Evolutionary conservation across 1,140 invertebrate species (phyloP), one percentile per base, ranked within the genome.

Genomic region (Nephotettix cincticeps): DNA sequence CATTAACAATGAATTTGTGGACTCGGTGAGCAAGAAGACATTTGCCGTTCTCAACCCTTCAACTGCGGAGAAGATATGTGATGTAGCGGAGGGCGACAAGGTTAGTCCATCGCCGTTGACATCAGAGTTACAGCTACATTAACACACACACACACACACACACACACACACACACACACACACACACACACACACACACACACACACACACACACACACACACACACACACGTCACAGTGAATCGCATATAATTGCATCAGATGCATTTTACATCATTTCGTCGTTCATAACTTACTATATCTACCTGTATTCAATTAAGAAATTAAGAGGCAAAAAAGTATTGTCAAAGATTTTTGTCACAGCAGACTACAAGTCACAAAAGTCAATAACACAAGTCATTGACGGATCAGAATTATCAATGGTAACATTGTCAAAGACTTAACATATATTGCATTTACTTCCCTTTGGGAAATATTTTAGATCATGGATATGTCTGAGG

Each of bases 1-100:
- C 78, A 97, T 97, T 78, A 94, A 97, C 83, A 97, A 97, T 81
- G 90, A 95, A 80, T 98, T 93, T 83, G 91, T 94, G 47, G 88
- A 96, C 78, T 85, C 94, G 1, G 83, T 85, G 0, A 91, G 86
- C 73, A 85, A 86, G 71, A 91, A 90, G 78, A 91, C 85, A 68
- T 92, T 91, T 80, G 78, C 85, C 11, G 89, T 88, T 0, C 82
- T 93, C 67, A 96, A 97, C 82, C 95, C 96, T 69, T 84, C 88
- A 3, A 94, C 87, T 76, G 93, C 88, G 65, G 84, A 89, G 76
- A 88, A 90, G 72, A 95, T 98, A 72, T 80, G 82, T 25, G 83
- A 95, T 76, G 88, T 98, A 17, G 84, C 92, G 58, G 94, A 96
- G 85, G 95, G 88, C 68, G 88, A 89, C 77, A 90, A 91, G 85